Evolutionary conservation across 23 tunicate species (phyloP), one percentile per base, ranked within the genome.

Genomic region (Halocynthia aurantium): DNA sequence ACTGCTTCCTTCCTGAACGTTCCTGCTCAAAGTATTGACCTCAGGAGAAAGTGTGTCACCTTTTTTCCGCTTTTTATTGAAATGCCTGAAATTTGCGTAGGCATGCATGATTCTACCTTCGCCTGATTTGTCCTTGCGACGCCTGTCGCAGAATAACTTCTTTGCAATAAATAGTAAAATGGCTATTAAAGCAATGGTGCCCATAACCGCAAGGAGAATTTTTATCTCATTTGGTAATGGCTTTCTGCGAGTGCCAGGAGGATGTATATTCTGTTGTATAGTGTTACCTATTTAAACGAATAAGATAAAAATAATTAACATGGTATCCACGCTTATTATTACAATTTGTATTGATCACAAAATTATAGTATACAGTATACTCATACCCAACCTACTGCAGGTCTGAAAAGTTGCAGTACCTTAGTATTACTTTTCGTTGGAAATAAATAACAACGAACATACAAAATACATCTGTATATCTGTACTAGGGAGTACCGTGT

Each of bases 71-170:
- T 56, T 56, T 64, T 74, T 74, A 8, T 56, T 53, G 62, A 74
- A 74, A 20, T 54, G 78, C 20, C 78, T 62, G 22, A 74, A 74
- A 19, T 74, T 62, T 17, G 78, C 63, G 31, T 74, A 74, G 20
- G 78, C 78, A 49, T 74, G 63, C 61, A 54, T 52, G 15, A 74
- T 74, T 49, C 56, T 74, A 2, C 78, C 44, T 31, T 31, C 44
- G 44, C 4, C 78, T 8, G 78, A 74, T 44, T 50, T 74, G 56
- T 74, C 56, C 22, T 74, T 74, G 63, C 56, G 62, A 56, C 31
- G 31, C 10, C 56, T 74, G 31, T 74, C 78, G 57, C 56, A 74
- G 19, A 13, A 12, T 22, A 74, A 8, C 31, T 54, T 74, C 57
- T 74, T 74, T 10, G 57, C 22, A 10, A 74, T 62, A 56, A 54